Base-by-base conservation (phyloP, 2,888 invertebrate species). In the Diaperis boleti region DNA sequence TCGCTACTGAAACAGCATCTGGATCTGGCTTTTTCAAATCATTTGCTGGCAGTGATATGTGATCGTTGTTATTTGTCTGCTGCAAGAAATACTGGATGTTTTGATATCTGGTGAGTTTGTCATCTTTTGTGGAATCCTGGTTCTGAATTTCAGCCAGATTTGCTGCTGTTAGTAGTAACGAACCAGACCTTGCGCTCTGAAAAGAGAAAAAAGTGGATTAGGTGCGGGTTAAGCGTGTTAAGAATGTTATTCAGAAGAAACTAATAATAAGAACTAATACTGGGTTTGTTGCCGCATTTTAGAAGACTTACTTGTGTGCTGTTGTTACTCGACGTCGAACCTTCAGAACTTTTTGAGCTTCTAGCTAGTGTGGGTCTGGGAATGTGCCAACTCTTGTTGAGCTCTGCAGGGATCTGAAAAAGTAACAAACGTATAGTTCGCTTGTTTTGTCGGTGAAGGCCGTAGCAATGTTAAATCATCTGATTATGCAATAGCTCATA, bases 111-210 rank as follows among this genome's bases (percentile, higher is more conserved):
- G 75, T 78, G 50, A 67, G 73, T 13, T 20, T 37, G n/a, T 68
- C 64, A 60, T 71, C 65, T 15, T 71, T 56, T 26, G 65, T 62
- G 26, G 70, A 59, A 39, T 65, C 59, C 31, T 71, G 66, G 33
- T 71, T 64, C 33, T 73, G 69, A 37, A 82, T 79, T 73, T 81
- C 79, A 26, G 82, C 81, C 56, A 89, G 82, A 81, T 92, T 92
- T 37, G 92, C 92, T 64, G 92, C 92, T 69, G 91, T 92, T 76
- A 94, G 80, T 67, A 94, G 84, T 73, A 92, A 81, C 62, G 92
- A 92, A 67, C 92, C 92, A 66, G 92, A 92, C 75, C 90, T 90
- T 69, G 88, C 91, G 81, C 92, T 93, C 93, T 93, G 85, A 45
- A 85, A 86, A 57, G 63, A 20, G 18, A 18, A 17, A 49, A 33